Evolutionary conservation across 37 sponge, comb jelly and placozoan genomes (phyloP).

Genomic region (Diacarnus erythraeanus): DNA sequence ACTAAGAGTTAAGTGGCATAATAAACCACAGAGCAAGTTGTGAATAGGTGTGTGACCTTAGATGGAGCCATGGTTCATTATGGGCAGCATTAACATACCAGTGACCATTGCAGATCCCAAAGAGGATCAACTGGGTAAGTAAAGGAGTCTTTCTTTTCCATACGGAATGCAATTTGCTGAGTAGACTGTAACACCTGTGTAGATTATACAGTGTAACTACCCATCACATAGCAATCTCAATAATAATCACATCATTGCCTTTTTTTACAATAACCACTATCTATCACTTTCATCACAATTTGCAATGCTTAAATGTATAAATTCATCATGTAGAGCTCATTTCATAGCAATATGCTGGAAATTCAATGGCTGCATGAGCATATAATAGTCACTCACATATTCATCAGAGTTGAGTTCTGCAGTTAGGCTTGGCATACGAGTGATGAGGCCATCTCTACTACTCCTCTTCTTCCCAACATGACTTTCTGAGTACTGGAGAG

Average conservation of each 20-base stretch:
- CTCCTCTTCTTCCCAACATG: neutral
- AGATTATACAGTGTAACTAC: too few relatives aligned
- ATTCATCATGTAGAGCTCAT: too few relatives aligned
- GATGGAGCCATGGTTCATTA: too few relatives aligned
- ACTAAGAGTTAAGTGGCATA: too few relatives aligned
- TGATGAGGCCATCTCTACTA: neutral
- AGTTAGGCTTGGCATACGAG: neutral
- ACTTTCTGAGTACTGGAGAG: neutral
- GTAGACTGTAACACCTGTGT: slow-evolving; percentile 45
- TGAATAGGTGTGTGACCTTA: too few relatives aligned
- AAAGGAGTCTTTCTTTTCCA: slow-evolving; percentile 8
- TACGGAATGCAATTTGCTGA: slow-evolving; percentile 47
- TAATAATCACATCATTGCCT: too few relatives aligned
- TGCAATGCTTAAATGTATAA: too few relatives aligned
- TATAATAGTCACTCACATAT: neutral
- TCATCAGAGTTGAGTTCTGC: slow-evolving; percentile 10
- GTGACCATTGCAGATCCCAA: slow-evolving; percentile 75
- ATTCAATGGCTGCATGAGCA: neutral
- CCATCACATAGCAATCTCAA: too few relatives aligned
- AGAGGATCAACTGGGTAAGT: slow-evolving; percentile 64
- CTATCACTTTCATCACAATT: too few relatives aligned
- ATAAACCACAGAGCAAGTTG: too few relatives aligned
- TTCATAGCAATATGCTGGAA: too few relatives aligned
- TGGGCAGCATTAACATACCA: slow-evolving; percentile 51
- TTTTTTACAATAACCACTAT: too few relatives aligned